Percentiles rank a stretch among this genome's conserved stretches.
These are phyloP conservation scores for Rhysida immarginata DNA, from an alignment of 1,140 invertebrate species.

Conservation along the genomic window DNA sequence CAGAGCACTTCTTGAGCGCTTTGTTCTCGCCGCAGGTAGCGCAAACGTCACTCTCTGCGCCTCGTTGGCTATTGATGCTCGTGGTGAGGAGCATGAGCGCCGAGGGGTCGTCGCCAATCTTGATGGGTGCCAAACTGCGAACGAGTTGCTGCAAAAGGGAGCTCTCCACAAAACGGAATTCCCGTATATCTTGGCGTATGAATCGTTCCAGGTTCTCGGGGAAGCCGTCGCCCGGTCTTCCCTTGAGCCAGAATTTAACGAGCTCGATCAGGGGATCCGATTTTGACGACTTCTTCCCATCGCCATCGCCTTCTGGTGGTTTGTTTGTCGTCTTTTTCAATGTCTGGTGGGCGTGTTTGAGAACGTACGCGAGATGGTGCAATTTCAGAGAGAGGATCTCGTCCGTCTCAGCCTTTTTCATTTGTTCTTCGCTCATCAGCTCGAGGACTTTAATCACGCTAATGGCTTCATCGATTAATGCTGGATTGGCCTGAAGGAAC, in stretches of 20 bases:
- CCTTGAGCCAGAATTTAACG: conserved; percentile 44
- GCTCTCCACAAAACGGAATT: conserved; percentile 74
- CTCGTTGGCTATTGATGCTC: conserved; percentile 69
- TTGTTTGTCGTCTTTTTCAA: conserved; percentile 3
- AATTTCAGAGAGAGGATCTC: conserved; percentile 87
- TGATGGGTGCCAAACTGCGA: conserved; percentile 51
- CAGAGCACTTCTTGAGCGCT: conserved; percentile 82
- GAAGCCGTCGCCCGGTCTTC: too few relatives aligned
- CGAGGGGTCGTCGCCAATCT: conserved; percentile 38
- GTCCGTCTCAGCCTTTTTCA: conserved; percentile 70
- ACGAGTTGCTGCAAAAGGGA: conserved; percentile 66
- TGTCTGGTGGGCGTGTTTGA: conserved; percentile 39
- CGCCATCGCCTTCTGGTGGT: conserved; percentile 38
- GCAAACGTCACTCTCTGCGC: conserved; percentile 47
- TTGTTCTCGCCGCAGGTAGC: conserved; percentile 76
- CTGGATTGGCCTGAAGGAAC: conserved; percentile 52
- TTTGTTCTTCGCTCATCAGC: conserved; percentile 68
- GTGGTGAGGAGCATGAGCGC: conserved; percentile 54
- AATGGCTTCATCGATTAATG: conserved; percentile 52
- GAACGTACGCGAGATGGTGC: conserved; percentile 64
- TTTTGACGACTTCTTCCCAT: conserved; percentile 31
- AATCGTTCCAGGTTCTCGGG: conserved; percentile 67
- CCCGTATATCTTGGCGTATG: conserved; percentile 62
- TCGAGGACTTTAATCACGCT: conserved; percentile 69
- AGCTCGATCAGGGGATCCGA: conserved; percentile 25